These are phyloP conservation scores for Cataglyphis cursor DNA, from an alignment of 2,888 invertebrate genomes.

Conservation along the genomic window DNA sequence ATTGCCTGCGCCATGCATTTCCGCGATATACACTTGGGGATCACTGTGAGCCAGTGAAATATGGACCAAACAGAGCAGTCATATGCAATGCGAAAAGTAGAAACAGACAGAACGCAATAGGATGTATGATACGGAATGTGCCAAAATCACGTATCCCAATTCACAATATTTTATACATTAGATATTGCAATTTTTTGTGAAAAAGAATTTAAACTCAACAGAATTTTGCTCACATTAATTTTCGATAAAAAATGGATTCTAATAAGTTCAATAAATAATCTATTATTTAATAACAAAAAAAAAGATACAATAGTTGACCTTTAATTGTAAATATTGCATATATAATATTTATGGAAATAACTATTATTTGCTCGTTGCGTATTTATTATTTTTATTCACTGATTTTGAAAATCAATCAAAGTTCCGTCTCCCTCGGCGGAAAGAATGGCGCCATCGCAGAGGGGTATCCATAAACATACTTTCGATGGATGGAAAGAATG, in stretches of 20 bases:
- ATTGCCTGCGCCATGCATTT: conserved; percentile 10
- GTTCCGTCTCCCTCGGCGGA: not conserved
- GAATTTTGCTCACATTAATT: not conserved
- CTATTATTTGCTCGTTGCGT: not conserved
- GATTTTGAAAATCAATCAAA: not conserved
- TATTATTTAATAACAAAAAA: not conserved
- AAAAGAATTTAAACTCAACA: not conserved
- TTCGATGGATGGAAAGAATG: conserved; percentile 34
- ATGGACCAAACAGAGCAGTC: conserved; percentile 4
- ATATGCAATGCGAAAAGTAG: conserved; percentile 24
- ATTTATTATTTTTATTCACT: not conserved
- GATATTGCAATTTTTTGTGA: not conserved
- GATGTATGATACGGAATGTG: not conserved
- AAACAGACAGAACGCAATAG: not conserved
- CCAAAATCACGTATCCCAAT: not conserved
- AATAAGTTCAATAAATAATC: not conserved
- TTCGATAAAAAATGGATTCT: not conserved
- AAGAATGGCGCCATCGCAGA: conserved; percentile 36
- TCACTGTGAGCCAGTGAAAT: conserved; percentile 34
- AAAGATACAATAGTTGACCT: not conserved
- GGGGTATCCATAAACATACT: conserved; percentile 60
- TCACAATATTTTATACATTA: not conserved
- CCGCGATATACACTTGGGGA: conserved; percentile 33
- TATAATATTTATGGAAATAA: not conserved
- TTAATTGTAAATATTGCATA: not conserved